Percentiles rank a stretch among this genome's conserved stretches.
These are phyloP conservation scores for Larimichthys crocea DNA, from an alignment of 2,113 vertebrate species.

Conservation along the genomic window DNA sequence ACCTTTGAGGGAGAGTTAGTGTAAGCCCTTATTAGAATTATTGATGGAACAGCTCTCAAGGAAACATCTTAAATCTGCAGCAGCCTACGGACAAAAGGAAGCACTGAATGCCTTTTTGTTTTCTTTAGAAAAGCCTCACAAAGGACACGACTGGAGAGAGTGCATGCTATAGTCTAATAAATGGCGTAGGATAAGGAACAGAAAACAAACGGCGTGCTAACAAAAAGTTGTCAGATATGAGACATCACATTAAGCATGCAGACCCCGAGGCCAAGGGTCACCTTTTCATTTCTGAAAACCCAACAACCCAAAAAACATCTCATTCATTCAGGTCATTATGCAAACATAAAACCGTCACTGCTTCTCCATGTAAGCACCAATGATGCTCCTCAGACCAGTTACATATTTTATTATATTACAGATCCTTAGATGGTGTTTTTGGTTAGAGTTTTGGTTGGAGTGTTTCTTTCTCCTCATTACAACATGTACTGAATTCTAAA, in stretches of 20 bases:
- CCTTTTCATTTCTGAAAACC: conserved; percentile 7
- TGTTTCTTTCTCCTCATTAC: not conserved
- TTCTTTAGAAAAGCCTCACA: conserved; percentile 34
- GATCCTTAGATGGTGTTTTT: conserved; percentile 1
- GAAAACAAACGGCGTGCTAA: conserved; percentile 5
- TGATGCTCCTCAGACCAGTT: not conserved
- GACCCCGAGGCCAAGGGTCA: not conserved
- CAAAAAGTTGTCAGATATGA: conserved; percentile 21
- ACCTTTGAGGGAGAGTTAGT: conserved; percentile 31
- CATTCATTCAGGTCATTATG: conserved; percentile 7
- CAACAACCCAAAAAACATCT: not conserved
- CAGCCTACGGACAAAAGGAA: conserved; percentile 6
- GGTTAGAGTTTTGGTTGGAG: not conserved
- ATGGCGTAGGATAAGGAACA: not conserved
- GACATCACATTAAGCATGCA: conserved; percentile 3
- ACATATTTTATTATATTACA: not conserved
- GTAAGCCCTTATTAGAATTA: conserved; percentile 11
- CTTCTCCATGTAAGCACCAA: not conserved
- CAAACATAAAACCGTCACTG: conserved; percentile 1
- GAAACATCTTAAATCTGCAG: conserved; percentile 11
- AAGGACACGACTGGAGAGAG: not conserved
- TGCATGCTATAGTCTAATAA: not conserved
- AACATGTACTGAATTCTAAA: not conserved
- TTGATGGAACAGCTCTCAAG: conserved; percentile 1
- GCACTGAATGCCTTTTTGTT: conserved; percentile 9